These are phyloP conservation scores for Drosophila funebris DNA, from an alignment of 1,140 invertebrate species.

Conservation along the genomic window DNA sequence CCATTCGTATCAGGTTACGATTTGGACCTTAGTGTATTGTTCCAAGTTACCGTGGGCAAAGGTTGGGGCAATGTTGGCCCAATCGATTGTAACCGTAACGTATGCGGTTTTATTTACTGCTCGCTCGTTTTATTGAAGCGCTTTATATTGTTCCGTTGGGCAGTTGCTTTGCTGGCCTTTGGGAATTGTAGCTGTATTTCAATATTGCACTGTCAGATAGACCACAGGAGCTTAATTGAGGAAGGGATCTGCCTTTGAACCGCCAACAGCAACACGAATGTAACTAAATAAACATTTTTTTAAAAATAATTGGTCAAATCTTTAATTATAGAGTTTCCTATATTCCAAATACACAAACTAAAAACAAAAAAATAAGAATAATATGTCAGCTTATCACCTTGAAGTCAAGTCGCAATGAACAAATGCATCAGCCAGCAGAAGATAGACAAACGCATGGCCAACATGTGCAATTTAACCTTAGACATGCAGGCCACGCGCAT, in stretches of 20 bases:
- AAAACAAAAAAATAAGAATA: slow-evolving; percentile 15
- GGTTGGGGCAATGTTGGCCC: slow-evolving; percentile 9
- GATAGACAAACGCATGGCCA: slow-evolving; percentile 59
- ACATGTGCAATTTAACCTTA: slow-evolving; percentile 74
- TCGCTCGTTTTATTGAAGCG: slow-evolving; percentile 44
- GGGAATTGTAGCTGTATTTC: slow-evolving; percentile 21
- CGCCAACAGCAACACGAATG: background rate
- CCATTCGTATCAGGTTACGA: slow-evolving; percentile 28
- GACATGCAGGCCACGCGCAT: slow-evolving; percentile 45
- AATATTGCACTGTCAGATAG: slow-evolving; percentile 22
- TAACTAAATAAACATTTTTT: background rate
- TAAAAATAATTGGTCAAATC: background rate
- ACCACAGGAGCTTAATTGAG: slow-evolving; percentile 4
- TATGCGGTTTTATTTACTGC: slow-evolving; percentile 61
- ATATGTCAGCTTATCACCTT: slow-evolving; percentile 65
- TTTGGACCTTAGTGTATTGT: slow-evolving; percentile 58
- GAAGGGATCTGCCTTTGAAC: background rate
- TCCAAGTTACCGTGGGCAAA: slow-evolving; percentile 42
- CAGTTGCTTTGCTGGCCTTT: slow-evolving; percentile 23
- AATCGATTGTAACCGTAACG: slow-evolving; percentile 57
- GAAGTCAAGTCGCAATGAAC: slow-evolving; percentile 45
- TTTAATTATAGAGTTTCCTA: too few relatives aligned
- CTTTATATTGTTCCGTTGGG: slow-evolving; percentile 46
- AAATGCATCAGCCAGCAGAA: slow-evolving; percentile 43
- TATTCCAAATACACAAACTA: background rate